A percentile compares a stretch with the other conserved stretches of the same genome.
These are phyloP conservation scores for Drosophila serrata DNA, from an alignment of 1,140 invertebrate species.

Conservation along the genomic window DNA sequence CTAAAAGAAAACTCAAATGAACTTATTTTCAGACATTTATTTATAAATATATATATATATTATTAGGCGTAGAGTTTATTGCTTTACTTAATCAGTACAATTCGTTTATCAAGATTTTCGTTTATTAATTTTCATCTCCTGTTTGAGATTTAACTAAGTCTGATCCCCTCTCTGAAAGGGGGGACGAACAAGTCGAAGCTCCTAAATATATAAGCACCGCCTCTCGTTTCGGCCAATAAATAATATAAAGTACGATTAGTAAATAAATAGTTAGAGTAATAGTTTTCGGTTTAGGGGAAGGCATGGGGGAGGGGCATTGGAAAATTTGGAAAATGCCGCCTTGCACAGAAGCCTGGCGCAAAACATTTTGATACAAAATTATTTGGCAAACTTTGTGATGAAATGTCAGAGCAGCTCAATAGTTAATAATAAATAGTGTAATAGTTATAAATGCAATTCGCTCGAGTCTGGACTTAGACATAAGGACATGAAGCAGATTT, in stretches of 20 bases:
- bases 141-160: slow-evolving; percentile 39
- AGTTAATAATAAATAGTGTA: slow-evolving; percentile 71
- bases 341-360: slow-evolving; percentile 63
- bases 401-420: slow-evolving; percentile 45
- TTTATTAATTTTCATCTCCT: slow-evolving; percentile 22
- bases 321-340: slow-evolving; percentile 44
- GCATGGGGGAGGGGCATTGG: slow-evolving; percentile 10
- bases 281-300: slow-evolving; percentile 2
- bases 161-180: slow-evolving; percentile 14
- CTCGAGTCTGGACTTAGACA: slow-evolving; percentile 66
- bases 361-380: slow-evolving; percentile 83
- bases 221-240: slow-evolving; percentile 65
- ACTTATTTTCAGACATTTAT: slow-evolving; percentile 54
- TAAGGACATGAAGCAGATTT: slow-evolving; percentile 64
- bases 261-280: slow-evolving; percentile 69
- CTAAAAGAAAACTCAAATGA: not conserved
- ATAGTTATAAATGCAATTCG: slow-evolving; percentile 79
- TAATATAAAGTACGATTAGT: slow-evolving; percentile 50
- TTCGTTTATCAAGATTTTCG: slow-evolving; percentile 67
- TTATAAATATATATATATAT: slow-evolving; percentile 56
- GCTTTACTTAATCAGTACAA: slow-evolving; percentile 85
- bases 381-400: slow-evolving; percentile 70
- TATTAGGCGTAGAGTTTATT: slow-evolving; percentile 67
- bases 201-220: slow-evolving; percentile 71
- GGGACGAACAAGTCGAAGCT: slow-evolving; percentile 45